A percentile compares a stretch with the other conserved stretches of the same genome.
Conservation (phyloP, 2,113 vertebrate species). For the Coptodon bakossiorum region DNA sequence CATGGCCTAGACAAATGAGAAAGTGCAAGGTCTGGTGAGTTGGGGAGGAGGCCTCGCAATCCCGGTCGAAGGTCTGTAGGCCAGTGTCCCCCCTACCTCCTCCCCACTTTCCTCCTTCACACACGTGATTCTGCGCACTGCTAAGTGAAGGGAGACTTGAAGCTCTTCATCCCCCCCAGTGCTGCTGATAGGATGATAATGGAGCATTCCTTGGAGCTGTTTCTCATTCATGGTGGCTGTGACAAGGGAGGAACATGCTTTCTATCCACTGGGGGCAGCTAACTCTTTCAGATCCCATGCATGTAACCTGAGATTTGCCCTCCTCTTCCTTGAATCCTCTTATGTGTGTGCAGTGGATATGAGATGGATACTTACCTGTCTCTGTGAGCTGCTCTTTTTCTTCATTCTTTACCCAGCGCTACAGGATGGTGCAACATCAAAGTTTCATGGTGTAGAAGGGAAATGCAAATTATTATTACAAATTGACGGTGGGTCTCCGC, state of each 20-base stretch:
- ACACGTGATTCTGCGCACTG: conserved; percentile 49
- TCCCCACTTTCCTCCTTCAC: conserved; percentile 1
- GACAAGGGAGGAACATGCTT: conserved; percentile 55
- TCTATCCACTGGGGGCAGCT: conserved; percentile 36
- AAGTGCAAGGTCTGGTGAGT: conserved; percentile 59
- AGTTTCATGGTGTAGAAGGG: background rate
- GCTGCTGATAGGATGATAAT: conserved; percentile 62
- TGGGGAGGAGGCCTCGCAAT: conserved; percentile 41
- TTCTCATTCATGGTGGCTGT: conserved; percentile 63
- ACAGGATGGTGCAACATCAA: background rate
- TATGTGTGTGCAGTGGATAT: conserved; percentile 23
- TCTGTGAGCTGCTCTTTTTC: background rate
- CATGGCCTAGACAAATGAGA: conserved; percentile 67
- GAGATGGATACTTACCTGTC: conserved; percentile 31
- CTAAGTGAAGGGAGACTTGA: conserved; percentile 32
- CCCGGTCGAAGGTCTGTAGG: conserved; percentile 48
- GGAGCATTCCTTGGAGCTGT: conserved; percentile 61
- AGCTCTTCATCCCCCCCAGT: conserved; percentile 51
- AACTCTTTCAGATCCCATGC: conserved; percentile 33
- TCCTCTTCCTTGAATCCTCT: conserved; percentile 35
- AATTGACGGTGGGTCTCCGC: background rate
- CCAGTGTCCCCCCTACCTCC: conserved; percentile 5
- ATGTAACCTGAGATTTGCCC: conserved; percentile 57
- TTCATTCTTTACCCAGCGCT: background rate
- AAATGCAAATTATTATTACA: background rate